Evolutionary conservation across 2,888 invertebrate species (phyloP), one percentile per base, ranked within the genome.

Genomic region (Clanis bilineata): DNA sequence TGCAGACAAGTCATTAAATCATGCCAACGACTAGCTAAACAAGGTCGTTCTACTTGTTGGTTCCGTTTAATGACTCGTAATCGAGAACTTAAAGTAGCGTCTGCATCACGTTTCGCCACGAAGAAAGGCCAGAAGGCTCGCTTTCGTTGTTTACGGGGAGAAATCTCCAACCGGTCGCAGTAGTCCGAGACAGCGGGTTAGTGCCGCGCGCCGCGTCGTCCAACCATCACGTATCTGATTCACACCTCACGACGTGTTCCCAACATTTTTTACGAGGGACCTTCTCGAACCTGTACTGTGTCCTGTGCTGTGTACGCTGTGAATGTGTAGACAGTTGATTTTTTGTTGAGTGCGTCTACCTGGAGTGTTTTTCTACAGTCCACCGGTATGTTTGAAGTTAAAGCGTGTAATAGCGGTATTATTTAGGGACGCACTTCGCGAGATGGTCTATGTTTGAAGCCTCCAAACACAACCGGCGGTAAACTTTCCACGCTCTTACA

Each of bases 111-210:
- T 85, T 85, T 82, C 81, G 86, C 84, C 82, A 82, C 81, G 81
- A 90, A 88, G 90, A 90, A 90, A 90, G 88, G 87, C 79, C 80
- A 70, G 76, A 77, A 85, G 85, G 86, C 85, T 88, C 82, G 90
- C 88, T 90, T 91, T 90, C 90, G 87, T 83, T 90, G 90, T 86
- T 86, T 86, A 88, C 89, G 88, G 89, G 89, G 91, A 90, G 91
- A 91, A 91, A 91, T 90, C 90, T 84, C 80, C 76, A 80, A 89
- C 90, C 88, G 88, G 89, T 85, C 78, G 75, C 72, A 67, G 67
- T 65, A 70, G 68, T 61, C 62, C 70, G 51, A 63, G 69, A 70
- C 70, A 69, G 62, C 66, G 75, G 71, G 63, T 62, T 76, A 80
- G 80, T 79, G 69, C 68, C 80, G 81, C 81, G 85, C 82, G 72